phyloP scores from a whole-genome alignment of 2,888 invertebrate species.

The Megamerina dolium region DNA sequence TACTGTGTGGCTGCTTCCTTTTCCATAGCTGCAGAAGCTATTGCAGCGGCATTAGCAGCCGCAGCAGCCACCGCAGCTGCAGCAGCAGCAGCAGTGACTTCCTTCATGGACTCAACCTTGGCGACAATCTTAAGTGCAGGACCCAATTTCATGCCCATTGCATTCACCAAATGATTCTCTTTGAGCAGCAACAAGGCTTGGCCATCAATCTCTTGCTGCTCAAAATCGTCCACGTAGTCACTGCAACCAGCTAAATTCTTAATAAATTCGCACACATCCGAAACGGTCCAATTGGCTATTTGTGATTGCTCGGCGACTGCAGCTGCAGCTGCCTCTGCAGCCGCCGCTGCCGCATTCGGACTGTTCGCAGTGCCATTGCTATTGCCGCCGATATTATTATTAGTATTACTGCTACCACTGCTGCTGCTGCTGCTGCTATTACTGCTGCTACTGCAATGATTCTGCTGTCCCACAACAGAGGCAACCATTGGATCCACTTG shows the following conservation, averaged over 20 bases:
- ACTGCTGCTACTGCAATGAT: constrained; percentile 1
- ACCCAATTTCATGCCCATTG: constrained; percentile 92
- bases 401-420: constrained; percentile 1
- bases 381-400: constrained; percentile 1
- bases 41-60: constrained; percentile 8
- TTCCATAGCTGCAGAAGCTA: no score
- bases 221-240: constrained; percentile 90
- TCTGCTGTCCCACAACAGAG: not conserved
- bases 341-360: not conserved
- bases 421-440: constrained; percentile 4
- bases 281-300: constrained; percentile 58
- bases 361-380: not conserved
- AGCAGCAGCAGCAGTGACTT: constrained; percentile 27
- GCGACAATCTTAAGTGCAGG: constrained; percentile 94
- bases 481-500: constrained; percentile 3
- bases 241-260: constrained; percentile 83
- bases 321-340: not conserved
- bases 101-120: constrained; percentile 73
- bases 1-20: constrained; percentile 13
- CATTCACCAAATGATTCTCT: constrained; percentile 89
- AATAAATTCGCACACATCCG: constrained; percentile 86
- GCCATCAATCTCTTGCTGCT: constrained; percentile 92
- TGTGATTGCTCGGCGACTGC: constrained; percentile 32
- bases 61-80: constrained; percentile 21
- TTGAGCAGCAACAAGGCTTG: constrained; percentile 87